phyloP scores from a whole-genome alignment of 2,888 invertebrate species.

The Oscheius myriophilus region DNA sequence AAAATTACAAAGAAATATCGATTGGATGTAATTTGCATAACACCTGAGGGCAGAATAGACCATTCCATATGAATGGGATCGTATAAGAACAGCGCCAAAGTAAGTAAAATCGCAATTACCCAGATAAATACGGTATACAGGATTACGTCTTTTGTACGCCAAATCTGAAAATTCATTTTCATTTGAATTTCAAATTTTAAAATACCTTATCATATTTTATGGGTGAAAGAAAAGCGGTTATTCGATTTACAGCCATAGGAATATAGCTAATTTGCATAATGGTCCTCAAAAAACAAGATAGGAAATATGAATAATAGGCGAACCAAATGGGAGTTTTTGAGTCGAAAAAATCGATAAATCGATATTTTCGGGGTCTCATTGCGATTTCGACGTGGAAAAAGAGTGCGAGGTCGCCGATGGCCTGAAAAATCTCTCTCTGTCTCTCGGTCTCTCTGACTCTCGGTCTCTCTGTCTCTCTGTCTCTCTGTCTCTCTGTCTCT shows the following conservation, averaged over 20 bases:
- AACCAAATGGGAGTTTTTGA: slow-evolving; percentile 9
- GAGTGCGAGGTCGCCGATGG: slow-evolving; percentile 15
- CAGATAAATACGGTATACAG: neutral
- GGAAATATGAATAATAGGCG: slow-evolving; percentile 19
- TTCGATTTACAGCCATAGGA: slow-evolving; percentile 15
- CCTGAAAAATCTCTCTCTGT: neutral
- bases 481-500: too few relatives aligned
- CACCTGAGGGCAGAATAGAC: neutral
- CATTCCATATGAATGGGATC: slow-evolving; percentile 18
- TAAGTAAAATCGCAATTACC: slow-evolving; percentile 11
- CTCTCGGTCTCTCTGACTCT: too few relatives aligned
- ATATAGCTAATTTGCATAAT: slow-evolving; percentile 15
- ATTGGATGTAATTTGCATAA: slow-evolving; percentile 14
- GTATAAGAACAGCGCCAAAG: slow-evolving; percentile 1
- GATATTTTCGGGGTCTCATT: slow-evolving; percentile 13
- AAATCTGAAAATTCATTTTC: slow-evolving; percentile 4
- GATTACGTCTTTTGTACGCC: neutral
- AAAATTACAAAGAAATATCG: slow-evolving; percentile 13
- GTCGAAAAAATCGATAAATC: slow-evolving; percentile 15
- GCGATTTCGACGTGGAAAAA: slow-evolving; percentile 20
- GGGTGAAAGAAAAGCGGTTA: slow-evolving; percentile 11
- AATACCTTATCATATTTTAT: slow-evolving; percentile 8
- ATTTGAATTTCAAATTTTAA: neutral
- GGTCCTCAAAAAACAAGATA: slow-evolving; percentile 4
- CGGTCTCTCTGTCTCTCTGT: too few relatives aligned